Base-by-base conservation (phyloP, 2,797 vertebrate genomes). In the Eupleurogrammus muticus region DNA sequence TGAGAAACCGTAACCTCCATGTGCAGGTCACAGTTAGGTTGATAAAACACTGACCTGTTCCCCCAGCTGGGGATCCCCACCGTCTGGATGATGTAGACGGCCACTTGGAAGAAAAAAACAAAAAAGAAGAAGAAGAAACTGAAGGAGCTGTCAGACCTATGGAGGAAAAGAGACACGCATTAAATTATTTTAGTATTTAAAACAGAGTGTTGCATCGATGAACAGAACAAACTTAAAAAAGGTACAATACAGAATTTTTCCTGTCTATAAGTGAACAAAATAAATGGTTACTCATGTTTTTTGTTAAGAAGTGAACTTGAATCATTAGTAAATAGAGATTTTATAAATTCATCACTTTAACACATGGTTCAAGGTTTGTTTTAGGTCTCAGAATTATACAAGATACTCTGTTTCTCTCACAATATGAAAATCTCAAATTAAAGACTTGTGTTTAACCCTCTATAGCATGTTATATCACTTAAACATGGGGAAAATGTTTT, bases 111-210 rank as follows among this genome's bases (percentile, higher is more conserved):
- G 89, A 99, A 97, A 84, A 99, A 99, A 64, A 99, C 64, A 40
- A 99, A 97, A 85, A 99, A 99, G 94, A 99, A 99, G 84, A 96
- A 94, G 71, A 99, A 99, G 94, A 99, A 99, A 90, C 94, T 99
- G 95, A 99, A 97, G 90, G 98, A 99, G 88, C 96, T 99, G 94
- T 99, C 98, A 0, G 96, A 95, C 95, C 98, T 99, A 75, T 53
- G 36, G 80, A 70, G 5, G 4, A 68, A 23, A 79, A 60, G 0
- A 66, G 5, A 64, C 49, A 47, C 28, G 50, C 54, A 48, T 50
- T 38, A 19, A 53, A 0, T 38, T 34, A 21, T 13, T 46, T n/a
- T 46, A 49, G 4, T 5, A 34, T 40, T 59, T 19, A 23, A 32
- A 17, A 28, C 28, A 28, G 28, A 28, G 28, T 28, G 28, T 28